phyloP scores from a whole-genome alignment of 2,888 invertebrate genomes.

The Papilio demoleus region DNA sequence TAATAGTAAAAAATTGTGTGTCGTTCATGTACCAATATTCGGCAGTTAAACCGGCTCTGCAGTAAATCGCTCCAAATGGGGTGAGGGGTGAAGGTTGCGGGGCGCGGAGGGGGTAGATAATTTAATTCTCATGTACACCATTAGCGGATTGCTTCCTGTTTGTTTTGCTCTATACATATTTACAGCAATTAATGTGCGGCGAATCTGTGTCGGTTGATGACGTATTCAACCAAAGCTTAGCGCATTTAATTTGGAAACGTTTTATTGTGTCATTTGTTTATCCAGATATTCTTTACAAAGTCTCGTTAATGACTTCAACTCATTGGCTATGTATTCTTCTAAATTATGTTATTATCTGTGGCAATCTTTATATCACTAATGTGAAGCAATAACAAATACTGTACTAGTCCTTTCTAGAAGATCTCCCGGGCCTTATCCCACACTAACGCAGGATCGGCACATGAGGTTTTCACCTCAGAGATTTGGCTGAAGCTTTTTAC shows the following conservation, averaged over 20 bases:
- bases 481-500: no score
- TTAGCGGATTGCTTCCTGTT: constrained; percentile 44
- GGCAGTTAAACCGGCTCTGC: constrained; percentile 29
- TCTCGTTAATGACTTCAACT: no score
- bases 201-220: constrained; percentile 10
- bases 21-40: constrained; percentile 18
- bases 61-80: constrained; percentile 64
- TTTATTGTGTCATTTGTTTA: background rate
- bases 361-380: no score
- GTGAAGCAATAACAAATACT: no score
- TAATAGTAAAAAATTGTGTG: constrained; percentile 4
- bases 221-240: constrained; percentile 2
- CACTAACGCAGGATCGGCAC: no score
- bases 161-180: constrained; percentile 28
- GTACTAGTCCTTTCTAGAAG: no score
- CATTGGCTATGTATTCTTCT: no score
- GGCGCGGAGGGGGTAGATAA: constrained; percentile 48
- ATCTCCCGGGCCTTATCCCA: no score
- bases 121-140: constrained; percentile 56
- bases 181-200: constrained; percentile 21
- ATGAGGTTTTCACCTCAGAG: no score
- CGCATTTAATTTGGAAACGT: background rate
- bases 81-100: constrained; percentile 35
- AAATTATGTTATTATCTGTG: no score
- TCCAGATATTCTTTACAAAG: background rate